phyloP scores from a whole-genome alignment of 2,888 invertebrate genomes.

The Smittia sp. region DNA sequence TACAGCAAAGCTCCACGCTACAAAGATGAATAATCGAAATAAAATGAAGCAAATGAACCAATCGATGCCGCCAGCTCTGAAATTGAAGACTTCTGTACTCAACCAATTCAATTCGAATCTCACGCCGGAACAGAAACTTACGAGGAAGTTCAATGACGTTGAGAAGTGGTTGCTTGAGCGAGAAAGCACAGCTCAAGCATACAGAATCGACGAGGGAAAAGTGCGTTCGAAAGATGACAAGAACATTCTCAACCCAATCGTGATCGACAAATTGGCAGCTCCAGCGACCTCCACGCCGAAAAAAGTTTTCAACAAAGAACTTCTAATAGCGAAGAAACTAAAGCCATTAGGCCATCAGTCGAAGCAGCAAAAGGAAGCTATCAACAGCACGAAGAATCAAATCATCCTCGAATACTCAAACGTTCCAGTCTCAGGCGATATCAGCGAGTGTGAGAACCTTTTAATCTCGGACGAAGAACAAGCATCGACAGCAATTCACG shows the following conservation, averaged over 20 bases:
- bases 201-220: slow-evolving; percentile 40
- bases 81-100: slow-evolving; percentile 47
- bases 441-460: slow-evolving; percentile 49
- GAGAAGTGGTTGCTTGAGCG: slow-evolving; percentile 56
- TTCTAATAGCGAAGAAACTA: slow-evolving; percentile 38
- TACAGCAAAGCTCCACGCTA: slow-evolving; percentile 55
- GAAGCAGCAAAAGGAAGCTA: slow-evolving; percentile 44
- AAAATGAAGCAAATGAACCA: slow-evolving; percentile 17
- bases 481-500: slow-evolving; percentile 42
- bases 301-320: slow-evolving; percentile 42
- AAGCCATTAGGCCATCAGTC: slow-evolving; percentile 44
- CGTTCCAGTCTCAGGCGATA: slow-evolving; percentile 47
- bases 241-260: slow-evolving; percentile 43
- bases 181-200: slow-evolving; percentile 43
- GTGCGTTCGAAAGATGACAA: slow-evolving; percentile 43
- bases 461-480: slow-evolving; percentile 35
- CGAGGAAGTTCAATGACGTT: slow-evolving; percentile 52
- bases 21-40: slow-evolving; percentile 24
- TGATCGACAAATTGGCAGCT: slow-evolving; percentile 48
- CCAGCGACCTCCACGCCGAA: slow-evolving; percentile 46
- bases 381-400: slow-evolving; percentile 32
- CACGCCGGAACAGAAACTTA: slow-evolving; percentile 46
- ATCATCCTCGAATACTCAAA: slow-evolving; percentile 43
- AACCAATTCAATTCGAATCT: slow-evolving; percentile 47
- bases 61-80: slow-evolving; percentile 46